Conservation (phyloP, 2,797 vertebrate species). For the Kryptolebias ocellatus region DNA sequence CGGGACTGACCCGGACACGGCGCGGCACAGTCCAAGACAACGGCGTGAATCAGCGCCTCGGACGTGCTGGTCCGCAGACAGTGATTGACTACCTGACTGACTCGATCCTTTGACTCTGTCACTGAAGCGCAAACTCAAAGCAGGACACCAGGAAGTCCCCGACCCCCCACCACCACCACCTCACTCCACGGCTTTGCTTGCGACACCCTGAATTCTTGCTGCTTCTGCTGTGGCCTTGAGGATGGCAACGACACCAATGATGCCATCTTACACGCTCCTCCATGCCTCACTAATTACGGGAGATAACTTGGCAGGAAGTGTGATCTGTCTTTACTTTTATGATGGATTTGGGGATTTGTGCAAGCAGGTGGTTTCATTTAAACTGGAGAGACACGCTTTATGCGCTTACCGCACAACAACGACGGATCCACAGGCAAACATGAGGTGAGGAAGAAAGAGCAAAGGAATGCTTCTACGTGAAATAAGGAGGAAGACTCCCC, state of each 20-base stretch:
- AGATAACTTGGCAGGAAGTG: slow-evolving; percentile 37
- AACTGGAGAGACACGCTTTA: slow-evolving; percentile 29
- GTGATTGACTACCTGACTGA: slow-evolving; percentile 51
- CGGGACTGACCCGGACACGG: slow-evolving; percentile 46
- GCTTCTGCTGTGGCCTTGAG: slow-evolving; percentile 31
- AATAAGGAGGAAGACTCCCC: slow-evolving; percentile 65
- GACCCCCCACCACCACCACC: not conserved
- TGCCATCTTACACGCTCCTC: slow-evolving; percentile 35
- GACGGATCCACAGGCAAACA: slow-evolving; percentile 23
- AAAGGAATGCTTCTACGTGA: slow-evolving; percentile 71
- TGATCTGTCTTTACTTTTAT: slow-evolving; percentile 45
- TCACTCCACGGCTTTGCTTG: slow-evolving; percentile 9
- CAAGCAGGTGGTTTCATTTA: slow-evolving; percentile 57
- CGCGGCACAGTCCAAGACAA: slow-evolving; percentile 44
- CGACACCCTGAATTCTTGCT: slow-evolving; percentile 14
- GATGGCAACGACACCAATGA: not conserved
- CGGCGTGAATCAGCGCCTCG: slow-evolving; percentile 52
- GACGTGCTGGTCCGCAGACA: slow-evolving; percentile 40
- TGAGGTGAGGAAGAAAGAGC: slow-evolving; percentile 23
- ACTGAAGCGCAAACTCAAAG: slow-evolving; percentile 45
- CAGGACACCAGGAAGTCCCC: slow-evolving; percentile 19
- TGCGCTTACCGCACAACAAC: slow-evolving; percentile 13
- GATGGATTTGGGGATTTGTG: slow-evolving; percentile 47
- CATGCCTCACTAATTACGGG: slow-evolving; percentile 32
- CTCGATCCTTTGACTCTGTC: slow-evolving; percentile 55